Evolutionary conservation across 2,113 vertebrate genomes (phyloP), one percentile per base, ranked within the genome.

Genomic region (Nothocercus nigrocapillus): DNA sequence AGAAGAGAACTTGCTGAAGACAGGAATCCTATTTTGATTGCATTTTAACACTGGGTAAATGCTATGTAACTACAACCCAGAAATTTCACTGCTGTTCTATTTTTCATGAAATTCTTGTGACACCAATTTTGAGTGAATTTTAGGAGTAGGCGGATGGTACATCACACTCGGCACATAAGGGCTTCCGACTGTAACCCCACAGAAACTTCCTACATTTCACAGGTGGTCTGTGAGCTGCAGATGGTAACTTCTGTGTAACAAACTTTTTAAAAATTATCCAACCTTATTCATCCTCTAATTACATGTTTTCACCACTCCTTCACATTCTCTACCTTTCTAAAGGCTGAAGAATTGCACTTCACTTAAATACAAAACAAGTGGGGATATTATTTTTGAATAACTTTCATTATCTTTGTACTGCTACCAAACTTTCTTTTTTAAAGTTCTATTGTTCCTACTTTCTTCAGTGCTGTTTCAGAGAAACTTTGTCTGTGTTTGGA

Each of bases 201-300:
- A 93, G 63, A 70, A 94, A 47, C 88, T 91, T 95, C 89, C 91
- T 68, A 95, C 94, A 53, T 90, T 32, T 88, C 85, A 80, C 93
- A 95, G 91, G 96, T 95, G 89, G 91, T 81, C 83, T 95, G 59
- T 38, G 72, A 95, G 51, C 56, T 94, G 82, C 79, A 94, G 90
- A 95, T 95, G 91, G 89, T 73, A 93, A 95, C 42, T 82, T 89
- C 32, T 78, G 38, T 56, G 36, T 0, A 40, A 68, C 81, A 89
- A 51, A 21, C 7, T 22, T 36, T 64, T 1, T 24, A 27, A 66
- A 64, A 75, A 15, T 9, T 5, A 70, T 28, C 27, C 47, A 85
- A 51, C 38, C 68, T 91, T 90, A 85, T 74, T 83, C 9, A 8
- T 74, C 76, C 59, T 89, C 89, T 78, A 81, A 64, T 77, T 67